These are phyloP conservation scores for Tethya wilhelma DNA, from an alignment of 37 sponge, comb jelly and placozoan species.

Conservation along the genomic window DNA sequence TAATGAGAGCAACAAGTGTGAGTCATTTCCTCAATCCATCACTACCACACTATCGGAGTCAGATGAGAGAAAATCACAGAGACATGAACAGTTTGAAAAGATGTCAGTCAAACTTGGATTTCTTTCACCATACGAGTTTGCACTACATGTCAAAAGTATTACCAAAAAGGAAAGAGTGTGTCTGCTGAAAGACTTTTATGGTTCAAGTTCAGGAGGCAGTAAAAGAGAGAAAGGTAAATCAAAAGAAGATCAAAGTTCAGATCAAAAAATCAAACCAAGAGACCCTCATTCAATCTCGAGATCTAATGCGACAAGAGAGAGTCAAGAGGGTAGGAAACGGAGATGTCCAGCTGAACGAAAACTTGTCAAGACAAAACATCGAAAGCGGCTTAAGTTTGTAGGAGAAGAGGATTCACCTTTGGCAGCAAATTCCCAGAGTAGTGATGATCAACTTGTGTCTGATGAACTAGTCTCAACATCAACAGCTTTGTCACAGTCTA, in stretches of 20 bases:
- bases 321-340: background rate
- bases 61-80: background rate
- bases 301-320: background rate
- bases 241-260: background rate
- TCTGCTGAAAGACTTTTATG: slow-evolving; percentile 10
- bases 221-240: background rate
- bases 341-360: background rate
- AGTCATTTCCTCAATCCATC: background rate
- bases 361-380: background rate
- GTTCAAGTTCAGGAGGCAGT: background rate
- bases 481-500: no score
- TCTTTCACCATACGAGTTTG: background rate
- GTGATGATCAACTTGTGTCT: no score
- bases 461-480: no score
- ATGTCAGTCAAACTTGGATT: slow-evolving; percentile 14
- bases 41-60: background rate
- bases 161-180: slow-evolving; percentile 2
- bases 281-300: no score
- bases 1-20: background rate
- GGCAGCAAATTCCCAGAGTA: no score
- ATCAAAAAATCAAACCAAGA: no score
- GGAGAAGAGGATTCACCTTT: slow-evolving; percentile 4
- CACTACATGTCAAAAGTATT: background rate
- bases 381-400: no score
- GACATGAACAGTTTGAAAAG: slow-evolving; percentile 18